Evolutionary conservation across 2,797 vertebrate species (phyloP), one percentile per base, ranked within the genome.

Genomic region (Cynodonichthys magdalenae): DNA sequence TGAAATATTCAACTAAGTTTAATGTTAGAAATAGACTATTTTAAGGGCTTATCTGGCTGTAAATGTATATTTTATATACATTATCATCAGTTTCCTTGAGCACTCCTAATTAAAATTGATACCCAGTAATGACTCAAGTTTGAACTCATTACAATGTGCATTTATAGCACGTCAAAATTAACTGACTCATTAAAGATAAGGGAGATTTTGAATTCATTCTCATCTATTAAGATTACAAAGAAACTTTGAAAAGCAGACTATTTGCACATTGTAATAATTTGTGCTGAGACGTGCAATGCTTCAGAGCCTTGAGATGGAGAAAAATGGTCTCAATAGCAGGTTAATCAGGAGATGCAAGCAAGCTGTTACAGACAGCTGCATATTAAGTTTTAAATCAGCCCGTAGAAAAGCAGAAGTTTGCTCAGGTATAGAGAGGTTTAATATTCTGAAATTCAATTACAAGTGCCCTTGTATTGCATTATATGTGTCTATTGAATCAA

Each of bases 361-460:
- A 64, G 71, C 64, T 69, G 79, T 77, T 79, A 66, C 60, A 83
- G 74, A 68, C 80, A 67, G 73, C 68, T 80, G 78, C 69, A 81
- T 72, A 84, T 86, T 75, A 67, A 53, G 27, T 57, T 52, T 79
- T 48, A 71, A 75, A 83, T 80, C 57, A 69, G 74, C 69, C 59
- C n/a, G 71, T 60, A 62, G 77, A 81, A 69, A 75, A 79, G 80
- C 72, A 71, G 46, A 74, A 53, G 66, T 83, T 80, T 81, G 69
- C 81, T 84, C 87, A 84, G 78, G 83, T 90, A 86, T 80, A 69
- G 74, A 84, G 84, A 82, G 71, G 73, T 89, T 87, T 87, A 85
- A 87, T 90, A 85, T 81, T 77, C 60, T 78, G 29, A 84, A 90
- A 89, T 73, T 69, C 49, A 85, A 87, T 88, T 87, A 87, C 68